phyloP scores from a whole-genome alignment of 2,797 vertebrate species.

The Columba guinea region DNA sequence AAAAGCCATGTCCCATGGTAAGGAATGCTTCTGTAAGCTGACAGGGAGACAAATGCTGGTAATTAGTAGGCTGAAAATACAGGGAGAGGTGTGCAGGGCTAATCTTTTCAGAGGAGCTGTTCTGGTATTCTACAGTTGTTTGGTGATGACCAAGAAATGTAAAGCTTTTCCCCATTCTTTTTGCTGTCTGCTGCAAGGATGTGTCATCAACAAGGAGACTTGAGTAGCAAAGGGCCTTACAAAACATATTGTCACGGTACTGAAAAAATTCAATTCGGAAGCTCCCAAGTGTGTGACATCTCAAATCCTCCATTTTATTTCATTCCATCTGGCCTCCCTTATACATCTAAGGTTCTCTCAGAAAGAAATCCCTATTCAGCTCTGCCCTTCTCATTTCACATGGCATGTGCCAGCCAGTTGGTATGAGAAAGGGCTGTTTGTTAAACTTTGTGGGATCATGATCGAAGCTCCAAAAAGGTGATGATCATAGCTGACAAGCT shows the following conservation, averaged over 20 bases:
- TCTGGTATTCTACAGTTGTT: not conserved
- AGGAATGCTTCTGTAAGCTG: not conserved
- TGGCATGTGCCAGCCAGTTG: not conserved
- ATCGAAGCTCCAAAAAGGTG: not conserved
- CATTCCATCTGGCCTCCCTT: not conserved
- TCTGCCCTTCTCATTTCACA: not conserved
- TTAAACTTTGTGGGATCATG: not conserved
- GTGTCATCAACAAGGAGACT: not conserved
- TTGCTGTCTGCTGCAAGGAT: not conserved
- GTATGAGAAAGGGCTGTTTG: not conserved
- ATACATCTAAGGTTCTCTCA: not conserved
- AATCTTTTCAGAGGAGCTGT: not conserved
- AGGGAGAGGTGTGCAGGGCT: not conserved
- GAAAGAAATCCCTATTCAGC: not conserved
- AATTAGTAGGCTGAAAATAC: not conserved
- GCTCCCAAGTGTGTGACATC: not conserved
- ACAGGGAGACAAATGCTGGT: not conserved
- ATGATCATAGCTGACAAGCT: not conserved
- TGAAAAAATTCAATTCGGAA: not conserved
- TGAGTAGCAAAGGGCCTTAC: not conserved
- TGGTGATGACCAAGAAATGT: not conserved
- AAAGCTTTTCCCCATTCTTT: not conserved
- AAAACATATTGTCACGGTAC: not conserved
- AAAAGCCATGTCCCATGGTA: not conserved
- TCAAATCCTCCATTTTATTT: not conserved